Evolutionary conservation across 2,113 vertebrate species (phyloP).

Genomic region (Neomonachus schauinslandi): DNA sequence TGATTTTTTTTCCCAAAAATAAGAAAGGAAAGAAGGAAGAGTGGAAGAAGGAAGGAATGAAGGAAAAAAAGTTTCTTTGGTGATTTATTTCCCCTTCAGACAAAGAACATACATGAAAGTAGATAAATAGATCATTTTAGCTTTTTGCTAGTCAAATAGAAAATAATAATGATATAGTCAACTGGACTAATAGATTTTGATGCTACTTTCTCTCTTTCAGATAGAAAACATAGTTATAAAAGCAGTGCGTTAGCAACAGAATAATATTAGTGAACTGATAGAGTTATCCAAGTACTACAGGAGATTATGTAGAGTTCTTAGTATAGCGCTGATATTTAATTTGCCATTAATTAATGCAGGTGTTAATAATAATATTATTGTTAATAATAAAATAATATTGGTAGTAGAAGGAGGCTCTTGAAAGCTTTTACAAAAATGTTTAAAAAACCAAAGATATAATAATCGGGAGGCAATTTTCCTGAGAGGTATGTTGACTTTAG

Average conservation of each 20-base stretch:
- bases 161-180: neutral
- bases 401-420: neutral
- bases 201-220: neutral
- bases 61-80: neutral
- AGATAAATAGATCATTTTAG: neutral
- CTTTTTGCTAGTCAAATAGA: neutral
- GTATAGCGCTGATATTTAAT: neutral
- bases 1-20: constrained; percentile 24
- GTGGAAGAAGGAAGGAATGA: neutral
- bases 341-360: neutral
- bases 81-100: constrained; percentile 53
- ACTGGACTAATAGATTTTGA: neutral
- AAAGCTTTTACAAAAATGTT: neutral
- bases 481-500: neutral
- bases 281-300: neutral
- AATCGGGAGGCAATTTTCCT: neutral
- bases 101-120: constrained; percentile 61
- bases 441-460: neutral
- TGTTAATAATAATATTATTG: neutral
- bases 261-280: neutral
- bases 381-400: neutral
- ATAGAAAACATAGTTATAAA: neutral
- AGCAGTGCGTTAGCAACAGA: neutral
- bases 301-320: neutral
- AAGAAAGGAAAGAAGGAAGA: neutral